Conservation (phyloP, 2,797 vertebrate species). For the Propithecus perrieri region DNA sequence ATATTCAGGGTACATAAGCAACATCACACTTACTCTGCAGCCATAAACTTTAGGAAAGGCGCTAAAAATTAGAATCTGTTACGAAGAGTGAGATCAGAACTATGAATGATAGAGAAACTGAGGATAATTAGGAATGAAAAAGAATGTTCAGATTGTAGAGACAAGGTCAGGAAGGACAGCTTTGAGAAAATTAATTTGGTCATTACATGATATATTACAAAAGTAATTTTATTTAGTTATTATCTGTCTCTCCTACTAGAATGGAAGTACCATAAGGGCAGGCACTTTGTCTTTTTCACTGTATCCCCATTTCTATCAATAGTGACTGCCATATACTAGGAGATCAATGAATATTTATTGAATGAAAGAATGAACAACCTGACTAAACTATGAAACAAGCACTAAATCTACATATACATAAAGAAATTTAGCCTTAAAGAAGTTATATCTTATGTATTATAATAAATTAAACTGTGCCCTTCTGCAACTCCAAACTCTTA, state of each 20-base stretch:
- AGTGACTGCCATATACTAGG: not conserved
- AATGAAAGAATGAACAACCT: conserved; percentile 24
- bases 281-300: not conserved
- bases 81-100: not conserved
- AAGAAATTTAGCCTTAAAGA: not conserved
- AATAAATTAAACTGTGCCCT: not conserved
- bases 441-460: not conserved
- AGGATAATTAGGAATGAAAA: not conserved
- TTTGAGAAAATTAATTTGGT: conserved; percentile 32
- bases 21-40: not conserved
- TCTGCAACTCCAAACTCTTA: not conserved
- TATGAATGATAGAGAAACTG: not conserved
- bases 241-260: not conserved
- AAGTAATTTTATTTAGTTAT: conserved; percentile 24
- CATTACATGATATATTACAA: not conserved
- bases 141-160: not conserved
- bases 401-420: not conserved
- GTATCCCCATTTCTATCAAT: not conserved
- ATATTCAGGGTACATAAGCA: not conserved
- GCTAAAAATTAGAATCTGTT: not conserved
- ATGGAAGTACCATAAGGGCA: not conserved
- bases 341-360: not conserved
- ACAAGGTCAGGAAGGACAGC: not conserved
- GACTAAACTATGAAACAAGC: not conserved
- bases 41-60: not conserved